These are phyloP conservation scores for Fulmarus glacialis DNA, from an alignment of 2,113 vertebrate species.

Conservation along the genomic window DNA sequence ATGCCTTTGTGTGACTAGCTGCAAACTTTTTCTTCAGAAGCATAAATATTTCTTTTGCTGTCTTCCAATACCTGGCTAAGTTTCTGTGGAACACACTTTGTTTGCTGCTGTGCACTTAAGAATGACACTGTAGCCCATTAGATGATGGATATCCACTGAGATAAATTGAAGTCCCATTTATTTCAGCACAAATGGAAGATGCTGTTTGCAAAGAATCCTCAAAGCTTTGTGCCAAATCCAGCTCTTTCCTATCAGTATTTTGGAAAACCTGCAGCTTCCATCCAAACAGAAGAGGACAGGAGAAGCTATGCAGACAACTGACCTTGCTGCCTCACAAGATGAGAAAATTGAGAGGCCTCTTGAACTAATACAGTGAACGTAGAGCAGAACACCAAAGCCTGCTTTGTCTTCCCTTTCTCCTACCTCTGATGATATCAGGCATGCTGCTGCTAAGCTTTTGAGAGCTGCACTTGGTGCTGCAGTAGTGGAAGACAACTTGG, in stretches of 20 bases:
- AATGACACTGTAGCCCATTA: not conserved
- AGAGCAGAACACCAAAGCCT: not conserved
- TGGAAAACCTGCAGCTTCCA: not conserved
- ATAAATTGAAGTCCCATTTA: not conserved
- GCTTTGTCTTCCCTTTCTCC: not conserved
- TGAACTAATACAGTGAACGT: not conserved
- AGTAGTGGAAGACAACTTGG: not conserved
- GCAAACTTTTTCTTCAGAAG: not conserved
- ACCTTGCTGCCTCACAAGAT: not conserved
- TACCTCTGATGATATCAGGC: not conserved
- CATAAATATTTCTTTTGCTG: not conserved
- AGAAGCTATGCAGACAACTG: not conserved
- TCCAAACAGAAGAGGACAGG: not conserved
- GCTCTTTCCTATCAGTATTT: not conserved
- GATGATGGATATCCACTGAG: not conserved
- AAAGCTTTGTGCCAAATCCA: not conserved
- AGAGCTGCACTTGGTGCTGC: not conserved
- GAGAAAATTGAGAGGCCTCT: not conserved
- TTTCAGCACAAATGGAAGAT: not conserved
- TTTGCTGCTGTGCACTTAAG: not conserved
- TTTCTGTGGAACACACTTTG: not conserved
- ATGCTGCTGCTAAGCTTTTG: not conserved
- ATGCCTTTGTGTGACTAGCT: not conserved
- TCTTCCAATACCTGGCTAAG: not conserved
- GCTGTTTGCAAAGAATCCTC: not conserved